Base-by-base conservation (phyloP, 2,888 invertebrate species). In the Apotomis capreana region DNA sequence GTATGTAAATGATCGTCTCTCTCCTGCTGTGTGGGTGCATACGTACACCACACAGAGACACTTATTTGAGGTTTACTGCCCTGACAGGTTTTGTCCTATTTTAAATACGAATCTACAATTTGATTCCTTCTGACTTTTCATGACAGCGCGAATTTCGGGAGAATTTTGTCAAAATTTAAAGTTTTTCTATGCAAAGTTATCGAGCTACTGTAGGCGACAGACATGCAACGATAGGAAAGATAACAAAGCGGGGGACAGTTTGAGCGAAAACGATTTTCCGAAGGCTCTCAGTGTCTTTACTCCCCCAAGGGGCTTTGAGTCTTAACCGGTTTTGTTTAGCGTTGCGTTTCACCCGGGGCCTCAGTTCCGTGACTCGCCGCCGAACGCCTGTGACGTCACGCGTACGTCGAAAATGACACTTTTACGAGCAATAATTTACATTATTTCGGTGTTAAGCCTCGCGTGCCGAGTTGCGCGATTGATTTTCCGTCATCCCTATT, bases 1-100 rank as follows among this genome's bases (percentile, higher is more conserved):
- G 92, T 93, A 93, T 93, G 93, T 92, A 93, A 94, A 93, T 93
- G 90, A 91, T 89, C 92, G 93, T 92, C 93, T 91, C 90, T 80
- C 81, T 76, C 81, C 79, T 76, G 64, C 77, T 84, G 92, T 92
- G 91, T 90, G 92, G 83, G 87, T 79, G 82, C 83, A 83, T 84
- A 83, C 84, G 79, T 76, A 80, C 76, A 76, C 79, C 87, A 87
- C 87, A 83, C 83, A 78, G 74, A 73, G 76, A 74, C 79, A 51
- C 26, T 70, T 83, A 86, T 86, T 86, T 87, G 89, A 91, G 90
- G 90, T 91, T 91, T 91, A 89, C 92, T 90, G 91, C 87, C 90
- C 91, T 87, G 89, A 91, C 91, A 89, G 89, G 89, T 89, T 88
- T 89, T 89, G 89, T 92, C 91, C 89, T 87, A 90, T 91, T 92